Conservation (phyloP, 1,140 invertebrate genomes). For the Oppia nitens region DNA sequence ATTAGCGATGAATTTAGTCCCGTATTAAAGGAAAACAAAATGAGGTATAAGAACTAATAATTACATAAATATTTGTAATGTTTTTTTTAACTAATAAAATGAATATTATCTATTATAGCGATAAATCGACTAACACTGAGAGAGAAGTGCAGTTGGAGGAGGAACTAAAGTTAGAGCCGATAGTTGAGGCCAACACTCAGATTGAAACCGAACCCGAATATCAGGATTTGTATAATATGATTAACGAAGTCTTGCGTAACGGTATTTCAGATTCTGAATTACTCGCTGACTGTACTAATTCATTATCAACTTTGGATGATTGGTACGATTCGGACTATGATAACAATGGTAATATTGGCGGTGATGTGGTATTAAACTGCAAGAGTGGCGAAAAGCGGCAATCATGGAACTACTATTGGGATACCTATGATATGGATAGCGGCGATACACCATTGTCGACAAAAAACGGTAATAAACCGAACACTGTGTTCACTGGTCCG, state of each 20-base stretch:
- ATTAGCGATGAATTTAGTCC: not conserved
- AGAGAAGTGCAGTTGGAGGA: not conserved
- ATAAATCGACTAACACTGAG: conserved; percentile 8
- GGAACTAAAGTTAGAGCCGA: not conserved
- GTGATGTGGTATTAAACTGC: not conserved
- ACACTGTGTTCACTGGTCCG: too few species aligned
- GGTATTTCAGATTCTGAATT: not conserved
- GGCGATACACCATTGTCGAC: too few species aligned
- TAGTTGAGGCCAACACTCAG: not conserved
- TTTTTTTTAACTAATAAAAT: conserved; percentile 21
- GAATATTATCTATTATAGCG: conserved; percentile 29
- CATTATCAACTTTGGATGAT: not conserved
- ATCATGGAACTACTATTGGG: not conserved
- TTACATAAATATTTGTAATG: not conserved
- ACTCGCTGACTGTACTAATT: not conserved
- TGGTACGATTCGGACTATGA: not conserved
- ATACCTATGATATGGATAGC: not conserved
- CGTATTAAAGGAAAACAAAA: not conserved
- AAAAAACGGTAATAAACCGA: too few species aligned
- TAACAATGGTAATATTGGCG: too few species aligned
- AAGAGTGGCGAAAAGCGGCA: not conserved
- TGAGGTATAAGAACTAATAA: too few species aligned
- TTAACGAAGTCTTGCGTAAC: not conserved
- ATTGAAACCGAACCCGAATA: not conserved
- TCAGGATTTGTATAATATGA: not conserved